Evolutionary conservation across 1,140 invertebrate species (phyloP).

Genomic region (Nixonia krombeini): DNA sequence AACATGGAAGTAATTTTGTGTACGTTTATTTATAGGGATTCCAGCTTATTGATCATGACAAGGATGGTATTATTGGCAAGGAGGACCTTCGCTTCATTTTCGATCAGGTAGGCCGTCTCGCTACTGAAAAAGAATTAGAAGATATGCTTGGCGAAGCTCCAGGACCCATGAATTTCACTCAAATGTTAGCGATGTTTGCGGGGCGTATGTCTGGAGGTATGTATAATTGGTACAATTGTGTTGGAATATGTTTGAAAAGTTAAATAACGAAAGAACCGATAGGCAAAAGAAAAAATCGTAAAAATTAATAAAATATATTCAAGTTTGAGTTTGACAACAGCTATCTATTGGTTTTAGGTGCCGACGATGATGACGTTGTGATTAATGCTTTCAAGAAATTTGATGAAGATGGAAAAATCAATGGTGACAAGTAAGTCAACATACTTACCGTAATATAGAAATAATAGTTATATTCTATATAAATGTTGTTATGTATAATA

Average conservation of each 20-base stretch:
- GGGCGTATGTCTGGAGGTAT: conserved; percentile 82
- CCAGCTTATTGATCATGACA: no score
- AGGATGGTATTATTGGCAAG: conserved; percentile 97
- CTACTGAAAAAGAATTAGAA: conserved; percentile 78
- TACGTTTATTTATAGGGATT: neutral
- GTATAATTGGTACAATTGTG: no score
- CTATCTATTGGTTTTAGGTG: conserved; percentile 65
- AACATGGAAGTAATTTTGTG: neutral
- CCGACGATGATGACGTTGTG: conserved; percentile 95
- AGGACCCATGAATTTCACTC: conserved; percentile 95
- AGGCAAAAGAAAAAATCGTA: no score
- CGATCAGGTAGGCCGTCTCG: conserved; percentile 63
- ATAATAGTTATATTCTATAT: no score
- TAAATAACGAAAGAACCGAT: no score
- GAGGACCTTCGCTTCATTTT: no score
- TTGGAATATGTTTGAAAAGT: no score
- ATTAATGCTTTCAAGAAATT: conserved; percentile 96
- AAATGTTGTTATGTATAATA: no score
- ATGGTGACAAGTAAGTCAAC: conserved; percentile 80
- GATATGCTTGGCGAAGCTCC: conserved; percentile 91
- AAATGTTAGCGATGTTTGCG: conserved; percentile 92
- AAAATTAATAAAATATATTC: no score
- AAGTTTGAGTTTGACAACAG: no score
- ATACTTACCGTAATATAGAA: no score
- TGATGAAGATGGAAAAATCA: conserved; percentile 90